Base-by-base conservation (phyloP, 1,140 invertebrate genomes). In the Penaeus japonicus region DNA sequence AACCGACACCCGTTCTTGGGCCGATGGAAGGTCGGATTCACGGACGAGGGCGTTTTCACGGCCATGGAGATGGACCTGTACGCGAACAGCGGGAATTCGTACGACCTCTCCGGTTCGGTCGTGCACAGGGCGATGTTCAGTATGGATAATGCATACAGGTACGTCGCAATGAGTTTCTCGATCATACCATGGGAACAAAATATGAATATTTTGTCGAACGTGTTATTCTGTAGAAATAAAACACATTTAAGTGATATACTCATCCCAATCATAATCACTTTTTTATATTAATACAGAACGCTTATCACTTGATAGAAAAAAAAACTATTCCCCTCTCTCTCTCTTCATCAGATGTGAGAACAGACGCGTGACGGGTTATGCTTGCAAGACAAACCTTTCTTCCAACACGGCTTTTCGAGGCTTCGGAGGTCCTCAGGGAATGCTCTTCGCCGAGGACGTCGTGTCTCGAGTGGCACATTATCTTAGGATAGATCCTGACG, bases 401-500 rank as follows among this genome's bases (percentile, higher is more conserved):
- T 96, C 97, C 0, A 98, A 98, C 91, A 98, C 97, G 0, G 97
- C 97, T 4, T 98, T 98, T 91, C 93, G 97, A 90, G 97, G 97
- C n/a, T 98, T 98, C 92, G 97, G 97, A n/a, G 96, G 95, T 0
- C 97, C 97, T 0, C 97, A 98, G 90, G 97, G 96, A 54, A 97
- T 98, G 97, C 96, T 97, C 91, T 93, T 95, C 1, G 95, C 94
- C 0, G 97, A 98, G 93, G 95, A 94, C 89, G 95, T 97, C 62
- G 94, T 97, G 30, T 93, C 95, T 78, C 95, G 96, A 90, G 94
- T 98, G 32, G 96, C 97, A 10, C 94, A 94, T 73, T 94, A 94
- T 91, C 47, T 47, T 12, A 92, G 97, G 20, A 7, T 47, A 0
- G 47, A 47, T 47, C 47, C 47, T 12, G 10, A 47, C 15, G 4